Evolutionary conservation across 2,888 invertebrate species (phyloP), one percentile per base, ranked within the genome.

Genomic region (Dromius quadrimaculatus): DNA sequence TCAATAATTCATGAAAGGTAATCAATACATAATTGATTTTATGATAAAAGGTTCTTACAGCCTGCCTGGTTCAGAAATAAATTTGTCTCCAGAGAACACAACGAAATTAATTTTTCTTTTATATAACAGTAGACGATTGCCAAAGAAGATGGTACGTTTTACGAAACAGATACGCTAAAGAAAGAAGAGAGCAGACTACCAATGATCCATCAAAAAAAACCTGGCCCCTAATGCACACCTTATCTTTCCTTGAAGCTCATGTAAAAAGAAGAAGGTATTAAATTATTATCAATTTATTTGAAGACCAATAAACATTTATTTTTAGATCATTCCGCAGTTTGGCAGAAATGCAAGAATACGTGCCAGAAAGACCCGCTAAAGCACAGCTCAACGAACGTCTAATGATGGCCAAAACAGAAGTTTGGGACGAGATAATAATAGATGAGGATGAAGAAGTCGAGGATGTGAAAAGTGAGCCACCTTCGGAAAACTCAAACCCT

Each of bases 361-460:
- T 41, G 41, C 11, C 15, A 15, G 41, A 41, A 41, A 11, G 15
- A 41, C 41, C 41, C n/a, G n/a, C n/a, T n/a, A n/a, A n/a, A n/a
- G n/a, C n/a, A n/a, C n/a, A n/a, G n/a, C n/a, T 13, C n/a, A n/a
- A n/a, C 5, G 17, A 45, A 13, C 28, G 8, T n/a, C 8, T 32
- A 2, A 11, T 45, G 2, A 2, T 11, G 13, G 5, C 45, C 6
- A 63, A 63, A 63, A 20, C 45, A 15, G 63, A 28, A 11, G 45
- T 45, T 45, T 63, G 63, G 63, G 63, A 63, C 43, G 63, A 63
- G 23, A 63, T 63, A 8, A 23, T 63, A n/a, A 63, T 63, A n/a
- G 63, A 63, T n/a, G 63, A 63, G 32, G 43, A 43, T 9, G 20
- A 45, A n/a, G 28, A 41, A 4, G 2, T 9, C 1, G 22, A 63